These are phyloP conservation scores for Microctonus aethiopoides DNA, from an alignment of 2,888 invertebrate species.

Conservation along the genomic window DNA sequence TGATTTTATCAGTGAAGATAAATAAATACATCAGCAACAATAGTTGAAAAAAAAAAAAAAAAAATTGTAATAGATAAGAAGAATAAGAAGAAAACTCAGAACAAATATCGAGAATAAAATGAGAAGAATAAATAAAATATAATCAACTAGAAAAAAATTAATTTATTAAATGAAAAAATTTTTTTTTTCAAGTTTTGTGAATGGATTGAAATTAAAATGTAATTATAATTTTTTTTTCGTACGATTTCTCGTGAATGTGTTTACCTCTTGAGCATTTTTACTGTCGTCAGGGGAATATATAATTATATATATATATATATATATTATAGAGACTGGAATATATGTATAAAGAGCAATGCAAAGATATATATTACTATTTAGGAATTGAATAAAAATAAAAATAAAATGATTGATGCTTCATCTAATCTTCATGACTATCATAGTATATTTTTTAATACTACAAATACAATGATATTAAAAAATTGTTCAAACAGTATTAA, in stretches of 20 bases:
- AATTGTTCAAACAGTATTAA: too few species aligned
- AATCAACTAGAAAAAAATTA: not conserved
- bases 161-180: too few species aligned
- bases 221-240: slow-evolving; percentile 1
- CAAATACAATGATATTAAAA: too few species aligned
- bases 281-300: slow-evolving; percentile 3
- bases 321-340: not conserved
- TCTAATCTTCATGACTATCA: not conserved
- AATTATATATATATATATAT: not conserved
- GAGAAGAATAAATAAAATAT: not conserved
- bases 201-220: too few species aligned
- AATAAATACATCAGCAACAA: too few species aligned
- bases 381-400: not conserved
- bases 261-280: slow-evolving; percentile 15
- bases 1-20: too few species aligned
- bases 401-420: not conserved
- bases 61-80: too few species aligned
- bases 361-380: not conserved
- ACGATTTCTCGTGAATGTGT: not conserved
- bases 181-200: too few species aligned
- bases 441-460: not conserved
- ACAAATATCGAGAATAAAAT: not conserved
- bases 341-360: not conserved
- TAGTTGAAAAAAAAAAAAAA: too few species aligned
- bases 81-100: not conserved